Percentiles rank a stretch among this genome's conserved stretches.
Conservation (phyloP, 2,888 invertebrate species). For the Carcina quercana region DNA sequence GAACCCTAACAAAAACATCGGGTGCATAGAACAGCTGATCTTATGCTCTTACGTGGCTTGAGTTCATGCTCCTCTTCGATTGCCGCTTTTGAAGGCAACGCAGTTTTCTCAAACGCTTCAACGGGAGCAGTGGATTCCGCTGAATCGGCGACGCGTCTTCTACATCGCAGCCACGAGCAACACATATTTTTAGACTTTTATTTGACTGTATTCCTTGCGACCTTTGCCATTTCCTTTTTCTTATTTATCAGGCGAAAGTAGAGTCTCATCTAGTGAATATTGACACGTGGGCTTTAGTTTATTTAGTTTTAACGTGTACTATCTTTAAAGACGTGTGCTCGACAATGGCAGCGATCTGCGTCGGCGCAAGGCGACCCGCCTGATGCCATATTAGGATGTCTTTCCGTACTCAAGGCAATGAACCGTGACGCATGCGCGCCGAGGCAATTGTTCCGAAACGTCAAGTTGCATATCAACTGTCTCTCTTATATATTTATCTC, state of each 20-base stretch:
- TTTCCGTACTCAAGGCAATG: constrained; percentile 69
- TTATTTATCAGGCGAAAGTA: too few relatives aligned
- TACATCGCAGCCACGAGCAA: constrained; percentile 63
- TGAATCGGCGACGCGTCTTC: constrained; percentile 55
- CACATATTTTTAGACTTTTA: constrained; percentile 49
- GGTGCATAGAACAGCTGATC: constrained; percentile 23
- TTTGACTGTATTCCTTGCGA: constrained; percentile 13
- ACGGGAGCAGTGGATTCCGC: constrained; percentile 33
- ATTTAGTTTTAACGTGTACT: constrained; percentile 7
- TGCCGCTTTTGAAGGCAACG: constrained; percentile 3
- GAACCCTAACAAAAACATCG: constrained; percentile 21
- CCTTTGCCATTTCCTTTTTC: constrained; percentile 6
- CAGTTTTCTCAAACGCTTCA: constrained; percentile 42
- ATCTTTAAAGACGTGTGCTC: constrained; percentile 34
- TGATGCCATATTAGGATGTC: constrained; percentile 64
- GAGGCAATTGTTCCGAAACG: too few relatives aligned
- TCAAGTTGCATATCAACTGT: constrained; percentile 24
- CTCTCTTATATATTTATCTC: too few relatives aligned
- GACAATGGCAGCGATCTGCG: constrained; percentile 50
- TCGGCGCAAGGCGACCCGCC: constrained; percentile 63
- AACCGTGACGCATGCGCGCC: constrained; percentile 63
- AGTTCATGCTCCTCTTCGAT: constrained; percentile 3
- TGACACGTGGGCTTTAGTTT: not conserved
- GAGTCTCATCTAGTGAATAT: not conserved
- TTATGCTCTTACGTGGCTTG: constrained; percentile 61